phyloP scores from a whole-genome alignment of 2,797 vertebrate species.

The Protonibea diacanthus region DNA sequence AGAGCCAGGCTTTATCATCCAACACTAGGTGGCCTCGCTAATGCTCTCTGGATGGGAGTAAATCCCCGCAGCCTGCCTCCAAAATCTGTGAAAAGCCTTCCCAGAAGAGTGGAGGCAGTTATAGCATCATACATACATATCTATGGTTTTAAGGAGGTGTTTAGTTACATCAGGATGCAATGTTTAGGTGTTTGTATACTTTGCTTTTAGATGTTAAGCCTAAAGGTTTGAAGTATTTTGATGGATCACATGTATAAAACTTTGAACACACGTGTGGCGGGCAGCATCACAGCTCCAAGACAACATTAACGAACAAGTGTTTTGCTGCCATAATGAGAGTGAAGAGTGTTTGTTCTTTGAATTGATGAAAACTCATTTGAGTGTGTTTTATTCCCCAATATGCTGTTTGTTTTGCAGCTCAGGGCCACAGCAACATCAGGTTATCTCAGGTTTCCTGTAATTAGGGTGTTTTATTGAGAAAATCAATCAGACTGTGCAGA shows the following conservation, averaged over 20 bases:
- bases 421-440: not conserved
- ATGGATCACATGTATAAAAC: not conserved
- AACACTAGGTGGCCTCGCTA: not conserved
- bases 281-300: not conserved
- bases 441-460: not conserved
- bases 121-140: not conserved
- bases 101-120: not conserved
- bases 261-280: not conserved
- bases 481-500: not conserved
- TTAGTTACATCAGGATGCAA: not conserved
- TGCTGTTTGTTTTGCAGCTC: not conserved
- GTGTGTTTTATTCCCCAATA: not conserved
- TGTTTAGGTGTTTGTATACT: not conserved
- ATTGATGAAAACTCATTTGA: not conserved
- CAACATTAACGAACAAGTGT: not conserved
- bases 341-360: not conserved
- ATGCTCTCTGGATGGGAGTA: not conserved
- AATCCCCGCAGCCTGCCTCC: not conserved
- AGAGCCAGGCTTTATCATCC: not conserved
- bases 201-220: not conserved
- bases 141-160: too few species aligned
- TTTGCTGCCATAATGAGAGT: not conserved
- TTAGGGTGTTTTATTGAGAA: conserved; percentile 3
- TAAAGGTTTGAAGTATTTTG: too few species aligned
- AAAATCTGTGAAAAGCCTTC: not conserved